Conservation (phyloP, 2,888 invertebrate species). For the Elmis aenea region DNA sequence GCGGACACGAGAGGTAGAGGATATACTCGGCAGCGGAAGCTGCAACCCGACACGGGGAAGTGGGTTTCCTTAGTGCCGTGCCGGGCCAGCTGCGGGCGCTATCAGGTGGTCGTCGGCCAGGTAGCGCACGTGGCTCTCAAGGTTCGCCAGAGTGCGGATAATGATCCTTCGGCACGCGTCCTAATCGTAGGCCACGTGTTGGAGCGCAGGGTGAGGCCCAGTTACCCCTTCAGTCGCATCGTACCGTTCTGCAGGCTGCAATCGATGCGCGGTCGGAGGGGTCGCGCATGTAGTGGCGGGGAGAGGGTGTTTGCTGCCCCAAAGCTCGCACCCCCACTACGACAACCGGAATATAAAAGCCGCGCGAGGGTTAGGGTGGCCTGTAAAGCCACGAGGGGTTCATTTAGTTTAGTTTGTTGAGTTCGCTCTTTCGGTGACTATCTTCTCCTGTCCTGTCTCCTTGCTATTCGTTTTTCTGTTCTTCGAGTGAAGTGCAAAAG, state of each 20-base stretch:
- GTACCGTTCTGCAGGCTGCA: slow-evolving; percentile 24
- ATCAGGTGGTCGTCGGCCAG: slow-evolving; percentile 29
- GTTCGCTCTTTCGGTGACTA: slow-evolving; percentile 46
- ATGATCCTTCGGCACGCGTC: slow-evolving; percentile 32
- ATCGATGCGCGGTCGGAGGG: slow-evolving; percentile 31
- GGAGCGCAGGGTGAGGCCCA: slow-evolving; percentile 27
- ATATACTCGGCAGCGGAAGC: slow-evolving; percentile 24
- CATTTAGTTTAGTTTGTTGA: slow-evolving; percentile 49
- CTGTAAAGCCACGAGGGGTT: slow-evolving; percentile 55
- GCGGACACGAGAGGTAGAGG: slow-evolving; percentile 13
- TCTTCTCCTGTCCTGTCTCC: slow-evolving; percentile 41
- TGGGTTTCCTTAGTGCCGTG: slow-evolving; percentile 19
- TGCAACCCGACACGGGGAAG: slow-evolving; percentile 26
- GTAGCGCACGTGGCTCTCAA: slow-evolving; percentile 22
- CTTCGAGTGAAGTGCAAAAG: slow-evolving; percentile 25
- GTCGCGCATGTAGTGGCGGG: slow-evolving; percentile 18
- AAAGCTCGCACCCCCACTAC: slow-evolving; percentile 26
- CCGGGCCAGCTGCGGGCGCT: slow-evolving; percentile 26
- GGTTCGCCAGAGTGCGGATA: slow-evolving; percentile 23
- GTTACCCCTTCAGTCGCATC: slow-evolving; percentile 23
- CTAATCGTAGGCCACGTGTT: slow-evolving; percentile 31
- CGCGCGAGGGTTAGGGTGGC: slow-evolving; percentile 44
- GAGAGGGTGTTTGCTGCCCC: slow-evolving; percentile 28
- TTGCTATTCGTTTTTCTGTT: slow-evolving; percentile 35
- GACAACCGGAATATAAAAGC: slow-evolving; percentile 48